Percentiles rank a stretch among this genome's conserved stretches.
Conservation (phyloP, 30 jellyfish, hydroid and myxozoan genomes). For the Catostylus mosaicus region DNA sequence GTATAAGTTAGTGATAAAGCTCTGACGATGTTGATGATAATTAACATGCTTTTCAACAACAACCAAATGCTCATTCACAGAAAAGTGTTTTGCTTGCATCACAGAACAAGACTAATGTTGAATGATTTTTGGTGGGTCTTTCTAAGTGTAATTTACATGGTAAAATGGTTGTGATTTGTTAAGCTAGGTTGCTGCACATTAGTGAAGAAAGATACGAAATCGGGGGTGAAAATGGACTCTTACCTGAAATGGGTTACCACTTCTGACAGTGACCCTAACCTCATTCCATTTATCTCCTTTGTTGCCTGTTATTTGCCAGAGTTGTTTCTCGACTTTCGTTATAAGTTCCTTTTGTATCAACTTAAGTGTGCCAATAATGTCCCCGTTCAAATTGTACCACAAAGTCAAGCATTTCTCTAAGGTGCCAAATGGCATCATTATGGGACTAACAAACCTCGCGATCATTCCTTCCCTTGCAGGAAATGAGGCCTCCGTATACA, state of each 20-base stretch:
- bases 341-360: conserved; percentile 18
- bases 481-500: conserved; percentile 71
- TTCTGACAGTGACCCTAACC: conserved; percentile 13
- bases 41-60: too few relatives aligned
- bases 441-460: conserved; percentile 52
- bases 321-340: conserved; percentile 28
- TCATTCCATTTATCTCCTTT: conserved; percentile 59
- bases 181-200: too few relatives aligned
- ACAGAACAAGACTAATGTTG: too few relatives aligned
- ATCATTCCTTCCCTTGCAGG: conserved; percentile 67
- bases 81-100: too few relatives aligned
- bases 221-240: not conserved
- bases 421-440: conserved; percentile 9
- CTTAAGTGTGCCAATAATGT: conserved; percentile 35
- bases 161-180: too few relatives aligned
- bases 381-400: conserved; percentile 59
- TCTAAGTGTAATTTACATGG: too few relatives aligned
- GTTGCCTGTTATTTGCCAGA: conserved; percentile 63
- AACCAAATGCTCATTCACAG: too few relatives aligned
- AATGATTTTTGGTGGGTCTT: too few relatives aligned
- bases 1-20: too few relatives aligned
- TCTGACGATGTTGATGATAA: too few relatives aligned
- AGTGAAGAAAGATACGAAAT: too few relatives aligned
- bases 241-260: conserved; percentile 44
- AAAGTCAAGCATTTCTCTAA: conserved; percentile 44